These are phyloP conservation scores for Pilophorus perplexus DNA, from an alignment of 2,888 invertebrate genomes.

Conservation along the genomic window DNA sequence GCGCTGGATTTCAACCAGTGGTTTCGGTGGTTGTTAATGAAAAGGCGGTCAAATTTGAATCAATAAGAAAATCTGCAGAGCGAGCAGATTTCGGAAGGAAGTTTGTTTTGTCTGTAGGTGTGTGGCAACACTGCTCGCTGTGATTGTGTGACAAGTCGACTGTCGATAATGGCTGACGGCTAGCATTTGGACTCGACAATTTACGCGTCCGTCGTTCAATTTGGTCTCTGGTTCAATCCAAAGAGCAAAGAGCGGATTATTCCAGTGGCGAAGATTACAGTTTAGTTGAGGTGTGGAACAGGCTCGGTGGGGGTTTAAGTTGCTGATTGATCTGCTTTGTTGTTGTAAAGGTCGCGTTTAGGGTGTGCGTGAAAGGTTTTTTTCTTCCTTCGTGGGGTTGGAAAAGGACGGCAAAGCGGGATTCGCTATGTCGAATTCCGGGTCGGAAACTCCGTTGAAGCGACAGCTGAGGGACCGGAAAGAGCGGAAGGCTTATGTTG, in stretches of 20 bases:
- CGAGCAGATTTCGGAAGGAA: too few species aligned
- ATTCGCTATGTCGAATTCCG: slow-evolving; percentile 26
- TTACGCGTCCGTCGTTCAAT: slow-evolving; percentile 13
- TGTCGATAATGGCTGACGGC: slow-evolving; percentile 20
- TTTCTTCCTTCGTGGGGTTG: too few species aligned
- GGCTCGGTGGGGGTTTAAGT: too few species aligned
- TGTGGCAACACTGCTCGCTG: too few species aligned
- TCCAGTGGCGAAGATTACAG: background rate
- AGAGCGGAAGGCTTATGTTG: slow-evolving; percentile 87
- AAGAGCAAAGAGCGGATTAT: background rate
- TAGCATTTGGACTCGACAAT: background rate
- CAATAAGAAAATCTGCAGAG: too few species aligned
- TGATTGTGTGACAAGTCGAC: slow-evolving; percentile 26
- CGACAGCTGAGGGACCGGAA: slow-evolving; percentile 72
- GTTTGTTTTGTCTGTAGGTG: too few species aligned
- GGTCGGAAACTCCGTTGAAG: slow-evolving; percentile 34
- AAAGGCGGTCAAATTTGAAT: too few species aligned
- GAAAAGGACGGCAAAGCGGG: background rate
- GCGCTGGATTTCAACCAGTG: too few species aligned
- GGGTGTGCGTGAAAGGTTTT: too few species aligned
- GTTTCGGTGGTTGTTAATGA: too few species aligned
- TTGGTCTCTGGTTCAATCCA: too few species aligned
- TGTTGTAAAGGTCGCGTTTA: background rate
- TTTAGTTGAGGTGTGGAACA: background rate
- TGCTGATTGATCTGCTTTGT: background rate